phyloP scores from a whole-genome alignment of 2,797 vertebrate species.

The Oreochromis mossambicus region DNA sequence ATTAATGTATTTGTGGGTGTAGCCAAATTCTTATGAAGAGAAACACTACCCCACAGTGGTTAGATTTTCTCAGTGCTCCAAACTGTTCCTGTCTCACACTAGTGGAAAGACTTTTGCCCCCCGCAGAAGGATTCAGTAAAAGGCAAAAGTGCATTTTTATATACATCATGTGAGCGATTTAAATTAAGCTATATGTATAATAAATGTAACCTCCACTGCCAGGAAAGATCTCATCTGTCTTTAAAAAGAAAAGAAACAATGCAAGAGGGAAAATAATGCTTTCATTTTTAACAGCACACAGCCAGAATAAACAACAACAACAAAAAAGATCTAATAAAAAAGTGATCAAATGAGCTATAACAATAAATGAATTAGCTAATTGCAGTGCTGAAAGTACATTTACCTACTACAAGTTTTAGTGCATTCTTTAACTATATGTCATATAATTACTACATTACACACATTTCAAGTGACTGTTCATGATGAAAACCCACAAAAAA shows the following conservation, averaged over 20 bases:
- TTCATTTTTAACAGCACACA: background rate
- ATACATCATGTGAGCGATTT: background rate
- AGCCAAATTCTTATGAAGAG: slow-evolving; percentile 59
- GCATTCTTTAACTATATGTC: background rate
- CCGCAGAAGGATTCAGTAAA: background rate
- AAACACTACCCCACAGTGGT: slow-evolving; percentile 79
- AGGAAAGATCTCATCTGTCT: background rate
- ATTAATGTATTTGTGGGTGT: slow-evolving; percentile 17
- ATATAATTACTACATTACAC: background rate
- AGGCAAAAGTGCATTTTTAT: background rate
- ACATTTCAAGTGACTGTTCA: background rate
- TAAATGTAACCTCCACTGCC: background rate
- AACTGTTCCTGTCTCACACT: slow-evolving; percentile 24
- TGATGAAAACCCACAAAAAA: background rate
- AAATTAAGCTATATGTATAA: background rate
- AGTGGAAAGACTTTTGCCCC: background rate
- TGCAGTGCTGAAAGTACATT: background rate
- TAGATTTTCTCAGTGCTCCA: slow-evolving; percentile 71
- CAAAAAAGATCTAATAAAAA: background rate
- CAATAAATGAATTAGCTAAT: background rate
- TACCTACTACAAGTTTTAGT: background rate
- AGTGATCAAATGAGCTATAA: background rate
- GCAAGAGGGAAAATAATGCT: background rate
- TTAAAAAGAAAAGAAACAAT: background rate
- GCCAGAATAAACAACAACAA: background rate